Base-by-base conservation (phyloP, 2,113 vertebrate species). In the Limanda limanda region DNA sequence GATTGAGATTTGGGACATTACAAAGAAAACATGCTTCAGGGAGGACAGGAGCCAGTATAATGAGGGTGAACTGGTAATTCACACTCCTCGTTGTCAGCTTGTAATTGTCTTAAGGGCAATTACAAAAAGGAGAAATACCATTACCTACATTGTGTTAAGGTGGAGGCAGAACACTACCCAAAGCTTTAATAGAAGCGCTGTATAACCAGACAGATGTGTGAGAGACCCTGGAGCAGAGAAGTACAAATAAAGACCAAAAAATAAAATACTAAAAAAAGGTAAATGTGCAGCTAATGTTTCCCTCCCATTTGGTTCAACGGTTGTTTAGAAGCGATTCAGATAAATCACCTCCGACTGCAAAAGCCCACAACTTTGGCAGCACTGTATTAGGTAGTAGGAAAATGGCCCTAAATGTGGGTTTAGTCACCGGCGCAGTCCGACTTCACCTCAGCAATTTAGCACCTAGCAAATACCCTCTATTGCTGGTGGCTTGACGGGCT, bases 361-460 rank as follows among this genome's bases (percentile, higher is more conserved):
- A 79, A 74, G 71, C 68, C 79, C 84, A 83, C 65, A 81, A 79
- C 77, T 83, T 79, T 88, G 86, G 79, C 85, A 82, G 73, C 57
- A 62, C 70, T 92, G 81, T 81, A 90, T 91, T 88, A 84, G 80
- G 58, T 66, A 65, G 56, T 40, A 56, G 70, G 78, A 76, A 90
- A 82, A 89, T 61, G 72, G 54, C 75, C 78, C 35, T 71, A 72
- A 84, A 78, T 75, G 72, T 74, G 48, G 85, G 61, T 65, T 84
- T 71, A 74, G 86, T 84, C 76, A 73, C 72, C 55, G 69, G 69
- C 74, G 75, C 63, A 69, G 45, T 57, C 76, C 47, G 81, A 72
- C 85, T 70, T 83, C 64, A 71, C 61, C 67, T 57, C 73, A 58
- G 77, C 77, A 63, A 83, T 83, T 84, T 74, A 83, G 80, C 81